These are phyloP conservation scores for Oenanthe oenanthe DNA, from an alignment of 2,113 vertebrate genomes.

Conservation along the genomic window DNA sequence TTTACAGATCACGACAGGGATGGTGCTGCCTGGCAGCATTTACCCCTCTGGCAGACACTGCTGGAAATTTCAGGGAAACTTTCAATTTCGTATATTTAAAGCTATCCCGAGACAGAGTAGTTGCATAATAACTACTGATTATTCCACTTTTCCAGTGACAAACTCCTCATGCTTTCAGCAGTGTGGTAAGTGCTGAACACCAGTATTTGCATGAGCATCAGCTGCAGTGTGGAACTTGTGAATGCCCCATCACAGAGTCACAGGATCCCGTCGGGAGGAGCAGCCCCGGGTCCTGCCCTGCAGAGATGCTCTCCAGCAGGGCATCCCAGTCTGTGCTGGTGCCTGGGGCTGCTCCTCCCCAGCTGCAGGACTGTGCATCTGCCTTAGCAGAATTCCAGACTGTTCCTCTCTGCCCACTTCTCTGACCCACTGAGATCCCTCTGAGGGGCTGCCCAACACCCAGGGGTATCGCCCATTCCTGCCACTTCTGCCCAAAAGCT, in stretches of 20 bases:
- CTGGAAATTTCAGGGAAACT: not conserved
- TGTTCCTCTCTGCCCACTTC: not conserved
- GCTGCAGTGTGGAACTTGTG: not conserved
- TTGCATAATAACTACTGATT: not conserved
- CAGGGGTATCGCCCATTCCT: not conserved
- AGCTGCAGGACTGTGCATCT: not conserved
- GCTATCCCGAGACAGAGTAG: not conserved
- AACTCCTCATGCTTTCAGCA: not conserved
- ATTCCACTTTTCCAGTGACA: not conserved
- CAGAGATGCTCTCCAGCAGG: not conserved
- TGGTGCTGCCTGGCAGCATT: not conserved
- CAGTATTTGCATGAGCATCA: rapidly evolving
- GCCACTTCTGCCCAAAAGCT: not conserved
- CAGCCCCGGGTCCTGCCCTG: not conserved
- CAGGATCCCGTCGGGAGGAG: rapidly evolving
- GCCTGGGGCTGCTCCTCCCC: not conserved
- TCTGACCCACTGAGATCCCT: not conserved
- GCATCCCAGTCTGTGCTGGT: not conserved
- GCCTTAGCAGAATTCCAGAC: not conserved
- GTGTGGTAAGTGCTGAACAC: not conserved
- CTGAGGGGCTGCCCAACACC: not conserved
- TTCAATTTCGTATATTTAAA: not conserved
- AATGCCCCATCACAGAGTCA: not conserved
- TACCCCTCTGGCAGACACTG: not conserved
- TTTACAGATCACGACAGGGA: not conserved